phyloP scores from a whole-genome alignment of 2,797 vertebrate genomes.

The Tragelaphus eurycerus region DNA sequence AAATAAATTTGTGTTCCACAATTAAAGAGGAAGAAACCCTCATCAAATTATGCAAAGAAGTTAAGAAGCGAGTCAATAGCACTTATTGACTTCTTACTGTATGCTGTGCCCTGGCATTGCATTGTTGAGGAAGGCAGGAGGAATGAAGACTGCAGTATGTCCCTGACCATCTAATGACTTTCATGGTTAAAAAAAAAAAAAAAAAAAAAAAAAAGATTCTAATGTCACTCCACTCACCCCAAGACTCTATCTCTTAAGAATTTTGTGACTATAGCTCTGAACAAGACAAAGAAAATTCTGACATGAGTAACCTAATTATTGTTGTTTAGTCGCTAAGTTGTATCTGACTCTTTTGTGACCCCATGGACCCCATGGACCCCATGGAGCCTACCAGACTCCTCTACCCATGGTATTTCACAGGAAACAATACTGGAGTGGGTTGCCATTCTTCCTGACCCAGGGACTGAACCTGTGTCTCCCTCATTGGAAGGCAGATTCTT shows the following conservation, averaged over 20 bases:
- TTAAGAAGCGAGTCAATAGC: slow-evolving; percentile 33
- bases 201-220: not conserved
- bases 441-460: not conserved
- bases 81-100: slow-evolving; percentile 5
- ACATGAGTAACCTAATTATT: not conserved
- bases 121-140: accelerated
- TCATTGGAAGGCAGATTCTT: not conserved
- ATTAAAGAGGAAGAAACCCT: slow-evolving; percentile 15
- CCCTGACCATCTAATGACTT: not conserved
- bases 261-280: not conserved
- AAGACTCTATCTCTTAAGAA: not conserved
- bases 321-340: not conserved
- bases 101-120: not conserved
- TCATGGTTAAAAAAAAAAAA: not conserved
- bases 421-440: not conserved
- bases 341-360: not conserved
- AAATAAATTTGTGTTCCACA: slow-evolving; percentile 50
- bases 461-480: not conserved
- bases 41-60: slow-evolving; percentile 25
- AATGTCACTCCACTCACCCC: not conserved
- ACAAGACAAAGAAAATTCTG: not conserved
- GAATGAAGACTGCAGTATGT: not conserved
- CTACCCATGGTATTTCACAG: not conserved
- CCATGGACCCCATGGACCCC: not conserved
- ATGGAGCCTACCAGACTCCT: not conserved